Conservation (phyloP, 1,140 invertebrate genomes). For the Rhizoglyphus robini region DNA sequence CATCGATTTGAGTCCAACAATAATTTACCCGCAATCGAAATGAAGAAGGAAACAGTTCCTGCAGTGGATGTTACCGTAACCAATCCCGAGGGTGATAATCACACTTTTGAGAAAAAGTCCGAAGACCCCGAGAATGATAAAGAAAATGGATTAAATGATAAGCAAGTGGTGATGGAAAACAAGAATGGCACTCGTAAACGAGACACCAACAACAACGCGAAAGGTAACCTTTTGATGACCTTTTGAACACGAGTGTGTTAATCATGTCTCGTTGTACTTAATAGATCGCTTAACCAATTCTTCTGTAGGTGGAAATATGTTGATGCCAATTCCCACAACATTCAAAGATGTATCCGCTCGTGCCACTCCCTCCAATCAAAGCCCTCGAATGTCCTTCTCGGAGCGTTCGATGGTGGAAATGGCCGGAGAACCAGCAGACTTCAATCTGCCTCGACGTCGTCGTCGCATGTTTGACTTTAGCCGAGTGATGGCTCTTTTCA, state of each 20-base stretch:
- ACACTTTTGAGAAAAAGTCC: not conserved
- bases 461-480: constrained; percentile 11
- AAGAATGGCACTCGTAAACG: not conserved
- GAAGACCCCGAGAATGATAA: not conserved
- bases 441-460: not conserved
- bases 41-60: constrained; percentile 2
- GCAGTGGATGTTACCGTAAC: not conserved
- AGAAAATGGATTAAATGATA: not conserved
- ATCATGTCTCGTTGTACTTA: not conserved
- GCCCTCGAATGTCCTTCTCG: constrained; percentile 16
- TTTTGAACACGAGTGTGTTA: not conserved
- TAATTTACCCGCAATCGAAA: not conserved
- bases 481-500: constrained; percentile 16
- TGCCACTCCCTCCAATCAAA: constrained; percentile 15
- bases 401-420: constrained; percentile 7
- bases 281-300: not conserved
- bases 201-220: not conserved
- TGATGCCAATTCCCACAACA: constrained; percentile 14
- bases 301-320: constrained; percentile 7
- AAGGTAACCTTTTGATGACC: not conserved
- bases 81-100: not conserved
- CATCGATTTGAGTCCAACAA: not conserved
- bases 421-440: not conserved
- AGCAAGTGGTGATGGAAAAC: too few species aligned
- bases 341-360: constrained; percentile 19